phyloP scores from a whole-genome alignment of 1,140 invertebrate species.

The Melitaea cinxia region DNA sequence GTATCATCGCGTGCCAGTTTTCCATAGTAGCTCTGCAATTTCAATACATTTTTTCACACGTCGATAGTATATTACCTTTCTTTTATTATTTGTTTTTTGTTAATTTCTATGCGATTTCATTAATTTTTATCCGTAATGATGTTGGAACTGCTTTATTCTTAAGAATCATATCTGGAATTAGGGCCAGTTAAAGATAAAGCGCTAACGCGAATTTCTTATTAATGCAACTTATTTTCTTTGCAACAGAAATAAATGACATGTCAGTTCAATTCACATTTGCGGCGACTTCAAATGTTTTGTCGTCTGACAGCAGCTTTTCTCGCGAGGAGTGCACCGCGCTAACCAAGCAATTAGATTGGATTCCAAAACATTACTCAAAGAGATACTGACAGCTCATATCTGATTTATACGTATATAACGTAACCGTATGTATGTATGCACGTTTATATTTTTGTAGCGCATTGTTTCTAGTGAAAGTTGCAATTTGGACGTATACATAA shows the following conservation, averaged over 20 bases:
- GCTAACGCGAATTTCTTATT: conserved; percentile 11
- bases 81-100: no score
- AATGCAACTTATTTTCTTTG: conserved; percentile 11
- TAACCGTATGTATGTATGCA: not conserved
- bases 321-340: conserved; percentile 24
- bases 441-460: not conserved
- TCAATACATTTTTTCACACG: no score
- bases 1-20: not conserved
- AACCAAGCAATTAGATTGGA: conserved; percentile 41
- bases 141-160: not conserved
- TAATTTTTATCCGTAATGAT: no score
- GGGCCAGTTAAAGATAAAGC: not conserved
- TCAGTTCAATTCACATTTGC: conserved; percentile 43
- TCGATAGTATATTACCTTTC: no score
- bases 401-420: conserved; percentile 45
- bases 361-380: conserved; percentile 45
- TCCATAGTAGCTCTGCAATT: not conserved
- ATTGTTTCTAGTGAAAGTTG: not conserved
- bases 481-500: not conserved
- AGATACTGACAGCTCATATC: conserved; percentile 40
- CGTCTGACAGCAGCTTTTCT: conserved; percentile 40
- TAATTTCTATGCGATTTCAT: no score
- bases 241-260: conserved; percentile 36
- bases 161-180: not conserved
- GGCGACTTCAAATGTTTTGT: conserved; percentile 42